These are phyloP conservation scores for Ellobium chinense DNA, from an alignment of 2,888 invertebrate genomes.

Conservation along the genomic window DNA sequence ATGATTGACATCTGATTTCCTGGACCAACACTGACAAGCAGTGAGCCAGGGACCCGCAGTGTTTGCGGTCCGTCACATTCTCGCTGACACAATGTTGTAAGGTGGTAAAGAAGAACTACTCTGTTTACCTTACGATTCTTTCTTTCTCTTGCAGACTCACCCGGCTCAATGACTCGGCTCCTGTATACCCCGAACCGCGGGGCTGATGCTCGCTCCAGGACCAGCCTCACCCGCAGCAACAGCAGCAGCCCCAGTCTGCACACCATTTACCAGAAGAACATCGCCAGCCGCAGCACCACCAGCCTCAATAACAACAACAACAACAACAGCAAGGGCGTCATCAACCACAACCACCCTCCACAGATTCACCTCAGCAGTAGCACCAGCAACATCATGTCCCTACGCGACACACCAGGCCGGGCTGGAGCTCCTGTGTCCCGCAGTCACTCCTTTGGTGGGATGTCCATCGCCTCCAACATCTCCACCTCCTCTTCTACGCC, in stretches of 20 bases:
- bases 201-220: conserved; percentile 13
- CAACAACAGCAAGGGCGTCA: background rate
- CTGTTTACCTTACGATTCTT: too few relatives aligned
- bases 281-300: background rate
- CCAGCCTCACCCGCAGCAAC: conserved; percentile 5
- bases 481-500: conserved; percentile 52
- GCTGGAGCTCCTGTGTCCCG: conserved; percentile 59
- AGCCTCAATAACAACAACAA: conserved; percentile 16
- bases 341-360: conserved; percentile 37
- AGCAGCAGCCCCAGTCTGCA: conserved; percentile 16
- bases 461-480: conserved; percentile 54
- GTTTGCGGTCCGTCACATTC: too few relatives aligned
- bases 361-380: conserved; percentile 21
- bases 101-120: too few relatives aligned
- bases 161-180: conserved; percentile 54
- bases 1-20: too few relatives aligned
- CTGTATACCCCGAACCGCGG: conserved; percentile 25
- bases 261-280: background rate
- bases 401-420: conserved; percentile 49
- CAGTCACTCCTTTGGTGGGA: conserved; percentile 71
- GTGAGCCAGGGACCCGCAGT: background rate
- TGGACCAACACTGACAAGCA: too few relatives aligned
- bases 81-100: too few relatives aligned
- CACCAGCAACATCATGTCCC: conserved; percentile 50
- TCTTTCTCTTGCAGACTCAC: conserved; percentile 46